Evolutionary conservation across 2,888 invertebrate genomes (phyloP).

Genomic region (Gibbula magus): DNA sequence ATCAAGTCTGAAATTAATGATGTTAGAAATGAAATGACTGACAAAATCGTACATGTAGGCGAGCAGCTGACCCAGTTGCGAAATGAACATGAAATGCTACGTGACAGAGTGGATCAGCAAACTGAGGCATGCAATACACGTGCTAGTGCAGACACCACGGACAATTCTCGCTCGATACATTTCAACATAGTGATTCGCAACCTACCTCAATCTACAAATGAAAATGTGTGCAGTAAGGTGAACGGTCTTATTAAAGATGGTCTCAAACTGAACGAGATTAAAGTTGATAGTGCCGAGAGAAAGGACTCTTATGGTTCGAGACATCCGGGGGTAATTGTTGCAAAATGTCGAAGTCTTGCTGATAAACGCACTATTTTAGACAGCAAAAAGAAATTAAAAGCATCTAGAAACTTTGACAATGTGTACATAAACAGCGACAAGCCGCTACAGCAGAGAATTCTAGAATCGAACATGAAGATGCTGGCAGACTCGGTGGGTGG

Average conservation of each 20-base stretch:
- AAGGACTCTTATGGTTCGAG: neutral
- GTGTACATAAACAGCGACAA: no score
- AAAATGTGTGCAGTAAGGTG: no score
- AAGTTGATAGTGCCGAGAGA: no score
- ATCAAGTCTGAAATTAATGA: neutral
- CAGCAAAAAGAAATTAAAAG: conserved; percentile 25
- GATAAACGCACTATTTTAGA: conserved; percentile 8
- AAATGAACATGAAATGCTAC: neutral
- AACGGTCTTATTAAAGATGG: no score
- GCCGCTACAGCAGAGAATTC: no score
- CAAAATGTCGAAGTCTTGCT: neutral
- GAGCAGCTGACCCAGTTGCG: neutral
- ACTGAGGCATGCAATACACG: no score
- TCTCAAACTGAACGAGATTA: no score
- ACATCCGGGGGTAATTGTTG: conserved; percentile 14
- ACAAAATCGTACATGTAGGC: neutral
- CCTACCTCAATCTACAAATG: conserved; percentile 13
- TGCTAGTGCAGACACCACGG: neutral
- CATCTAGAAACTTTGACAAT: conserved; percentile 2
- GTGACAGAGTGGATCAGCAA: neutral
- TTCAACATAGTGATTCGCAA: conserved; percentile 22
- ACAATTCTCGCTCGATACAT: neutral
- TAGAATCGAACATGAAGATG: no score
- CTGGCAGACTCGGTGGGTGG: no score
- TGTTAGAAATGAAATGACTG: neutral